Evolutionary conservation across 2,888 invertebrate genomes (phyloP).

Genomic region (Rhingia campestris): DNA sequence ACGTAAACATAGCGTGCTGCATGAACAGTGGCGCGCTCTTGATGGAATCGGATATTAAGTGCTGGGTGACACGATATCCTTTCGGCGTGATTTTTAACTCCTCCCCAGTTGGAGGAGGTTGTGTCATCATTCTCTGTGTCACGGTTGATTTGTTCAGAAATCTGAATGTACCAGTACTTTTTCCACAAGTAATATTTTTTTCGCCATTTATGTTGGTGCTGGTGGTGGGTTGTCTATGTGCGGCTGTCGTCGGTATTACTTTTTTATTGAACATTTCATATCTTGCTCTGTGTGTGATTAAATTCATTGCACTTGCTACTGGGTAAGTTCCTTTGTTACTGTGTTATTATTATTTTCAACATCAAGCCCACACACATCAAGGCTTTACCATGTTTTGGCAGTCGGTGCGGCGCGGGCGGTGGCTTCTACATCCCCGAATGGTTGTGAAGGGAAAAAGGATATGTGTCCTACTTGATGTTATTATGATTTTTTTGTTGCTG

Average conservation of each 20-base stretch:
- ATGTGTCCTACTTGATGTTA: conserved; percentile 56
- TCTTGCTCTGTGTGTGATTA: conserved; percentile 50
- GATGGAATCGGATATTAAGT: conserved; percentile 75
- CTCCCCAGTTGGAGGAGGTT: conserved; percentile 25
- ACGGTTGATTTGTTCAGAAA: conserved; percentile 58
- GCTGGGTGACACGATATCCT: conserved; percentile 74
- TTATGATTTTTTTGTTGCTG: conserved; percentile 28
- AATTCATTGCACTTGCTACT: conserved; percentile 74
- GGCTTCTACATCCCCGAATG: not conserved
- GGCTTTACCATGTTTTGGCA: conserved; percentile 20
- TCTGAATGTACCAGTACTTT: conserved; percentile 48
- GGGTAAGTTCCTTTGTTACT: conserved; percentile 59
- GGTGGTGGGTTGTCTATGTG: not conserved
- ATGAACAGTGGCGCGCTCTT: conserved; percentile 52
- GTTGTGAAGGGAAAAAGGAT: conserved; percentile 36
- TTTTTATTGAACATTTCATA: conserved; percentile 56
- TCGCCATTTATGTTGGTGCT: conserved; percentile 1
- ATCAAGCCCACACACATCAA: not conserved
- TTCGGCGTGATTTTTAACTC: conserved; percentile 68
- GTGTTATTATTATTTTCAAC: conserved; percentile 67
- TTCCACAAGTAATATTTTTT: conserved; percentile 22
- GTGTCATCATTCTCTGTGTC: conserved; percentile 59
- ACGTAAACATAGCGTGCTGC: conserved; percentile 59
- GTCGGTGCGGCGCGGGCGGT: conserved; percentile 1
- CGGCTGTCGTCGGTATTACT: conserved; percentile 1